Conservation (phyloP, 2,113 vertebrate species). For the Seriola aureovittata region DNA sequence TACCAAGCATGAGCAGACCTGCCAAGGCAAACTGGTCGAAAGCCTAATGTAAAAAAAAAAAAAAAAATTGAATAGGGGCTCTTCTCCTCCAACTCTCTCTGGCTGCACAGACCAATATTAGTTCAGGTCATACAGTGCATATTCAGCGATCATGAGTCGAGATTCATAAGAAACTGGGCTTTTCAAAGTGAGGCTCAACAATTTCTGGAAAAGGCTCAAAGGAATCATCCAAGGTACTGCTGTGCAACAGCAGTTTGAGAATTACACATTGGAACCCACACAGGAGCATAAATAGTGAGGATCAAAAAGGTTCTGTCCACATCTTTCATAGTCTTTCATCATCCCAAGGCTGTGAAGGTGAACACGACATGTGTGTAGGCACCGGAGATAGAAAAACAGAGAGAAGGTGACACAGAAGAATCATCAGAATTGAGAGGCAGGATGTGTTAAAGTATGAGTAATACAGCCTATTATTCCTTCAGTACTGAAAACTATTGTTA, state of each 20-base stretch:
- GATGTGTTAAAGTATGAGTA: background rate
- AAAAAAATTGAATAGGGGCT: background rate
- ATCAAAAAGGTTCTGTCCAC: slow-evolving; percentile 7
- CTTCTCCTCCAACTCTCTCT: background rate
- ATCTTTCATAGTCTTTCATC: slow-evolving; percentile 1
- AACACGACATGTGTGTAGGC: slow-evolving; percentile 1
- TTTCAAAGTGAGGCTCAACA: background rate
- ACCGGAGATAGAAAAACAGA: background rate
- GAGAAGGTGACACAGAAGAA: background rate
- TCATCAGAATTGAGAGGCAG: slow-evolving; percentile 11
- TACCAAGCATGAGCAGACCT: slow-evolving; percentile 68
- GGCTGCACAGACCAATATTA: background rate
- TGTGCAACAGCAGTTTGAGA: background rate
- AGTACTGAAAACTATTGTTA: background rate
- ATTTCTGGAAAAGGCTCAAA: background rate
- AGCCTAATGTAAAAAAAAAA: background rate
- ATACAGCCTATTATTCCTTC: background rate
- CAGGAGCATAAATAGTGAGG: slow-evolving; percentile 2
- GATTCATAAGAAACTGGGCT: background rate
- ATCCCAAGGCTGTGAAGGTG: slow-evolving; percentile 16
- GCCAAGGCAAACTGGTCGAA: slow-evolving; percentile 12
- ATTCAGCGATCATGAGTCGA: background rate
- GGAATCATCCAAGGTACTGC: background rate
- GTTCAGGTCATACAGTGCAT: background rate
- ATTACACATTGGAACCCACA: background rate